Evolutionary conservation across 2,888 invertebrate genomes (phyloP).

Genomic region (Limnephilus lunatus): DNA sequence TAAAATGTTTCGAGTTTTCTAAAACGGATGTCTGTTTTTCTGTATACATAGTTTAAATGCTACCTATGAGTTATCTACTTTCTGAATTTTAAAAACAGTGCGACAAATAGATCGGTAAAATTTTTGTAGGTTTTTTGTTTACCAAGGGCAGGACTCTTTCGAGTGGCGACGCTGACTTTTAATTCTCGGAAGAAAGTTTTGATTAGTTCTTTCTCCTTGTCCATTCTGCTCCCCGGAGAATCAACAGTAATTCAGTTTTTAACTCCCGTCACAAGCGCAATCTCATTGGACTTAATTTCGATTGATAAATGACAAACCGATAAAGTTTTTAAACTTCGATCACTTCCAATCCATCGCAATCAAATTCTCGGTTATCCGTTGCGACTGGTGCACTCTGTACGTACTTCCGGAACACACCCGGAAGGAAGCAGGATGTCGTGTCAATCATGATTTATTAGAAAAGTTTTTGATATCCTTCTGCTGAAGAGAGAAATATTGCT

Average conservation of each 20-base stretch:
- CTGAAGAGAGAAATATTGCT: constrained; percentile 30
- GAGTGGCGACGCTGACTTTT: background rate
- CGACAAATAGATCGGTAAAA: background rate
- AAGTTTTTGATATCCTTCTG: constrained; percentile 16
- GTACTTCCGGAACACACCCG: background rate
- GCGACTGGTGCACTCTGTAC: constrained; percentile 33
- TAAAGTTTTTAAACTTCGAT: constrained; percentile 48
- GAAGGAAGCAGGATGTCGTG: constrained; percentile 16
- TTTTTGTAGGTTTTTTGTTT: background rate
- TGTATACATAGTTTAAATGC: too few species aligned
- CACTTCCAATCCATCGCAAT: constrained; percentile 10
- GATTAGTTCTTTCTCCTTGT: constrained; percentile 58
- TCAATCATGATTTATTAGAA: constrained; percentile 47
- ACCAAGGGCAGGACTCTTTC: background rate
- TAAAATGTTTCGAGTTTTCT: background rate
- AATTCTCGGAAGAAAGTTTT: constrained; percentile 57
- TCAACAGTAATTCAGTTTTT: constrained; percentile 57
- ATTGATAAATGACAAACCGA: constrained; percentile 60
- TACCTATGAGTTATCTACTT: background rate
- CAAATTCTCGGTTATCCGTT: constrained; percentile 19
- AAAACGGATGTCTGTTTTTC: background rate
- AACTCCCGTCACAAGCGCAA: constrained; percentile 59
- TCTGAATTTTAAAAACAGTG: background rate
- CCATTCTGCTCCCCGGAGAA: constrained; percentile 46
- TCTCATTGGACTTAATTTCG: constrained; percentile 60